Base-by-base conservation (phyloP, 2,888 invertebrate genomes). In the Oxyteleia sp. region DNA sequence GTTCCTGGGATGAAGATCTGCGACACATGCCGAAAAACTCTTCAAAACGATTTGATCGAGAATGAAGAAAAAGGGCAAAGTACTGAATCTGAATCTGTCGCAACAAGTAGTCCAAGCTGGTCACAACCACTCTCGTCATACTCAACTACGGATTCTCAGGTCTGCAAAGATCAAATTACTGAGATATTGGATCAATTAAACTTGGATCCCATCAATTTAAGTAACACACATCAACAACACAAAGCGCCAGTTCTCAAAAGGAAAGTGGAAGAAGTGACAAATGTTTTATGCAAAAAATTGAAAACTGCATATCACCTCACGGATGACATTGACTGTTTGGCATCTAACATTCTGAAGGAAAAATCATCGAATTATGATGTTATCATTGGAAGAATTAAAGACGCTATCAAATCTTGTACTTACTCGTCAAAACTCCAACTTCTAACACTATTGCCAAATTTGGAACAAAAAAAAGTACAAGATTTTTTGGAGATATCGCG, bases 251-350 rank as follows among this genome's bases (percentile, higher is more conserved):
- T 26, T 51, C 26, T 57, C 13, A 57, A 57, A 57, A 38, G 57
- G 41, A 57, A 57, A 41, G 20, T 57, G 23, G 26, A 63, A 18
- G 63, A 63, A 63, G 47, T 32, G 23, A 47, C 63, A 13, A 13
- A 29, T 32, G 29, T 32, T 10, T 10, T 63, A 15, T 32, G 63
- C 32, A 63, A 63, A 47, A 63, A 63, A 47, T 7, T 63, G 32
- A 63, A 47, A 47, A 63, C 47, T 47, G 63, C 63, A 47, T 63
- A 47, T 47, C 63, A 63, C 47, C n/a, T 63, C n/a, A 61, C 45
- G 29, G 63, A 63, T 15, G 63, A 32, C 20, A 61, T 61, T 61
- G 45, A 59, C 43, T 41, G 59, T 59, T 41, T 18, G 13, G 23
- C 43, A 43, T 41, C 41, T 41, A 32, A 59, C 18, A 41, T 59